A percentile compares a stretch with the other conserved stretches of the same genome.
Conservation (phyloP, 2,797 vertebrate genomes). For the Buceros bicornis region DNA sequence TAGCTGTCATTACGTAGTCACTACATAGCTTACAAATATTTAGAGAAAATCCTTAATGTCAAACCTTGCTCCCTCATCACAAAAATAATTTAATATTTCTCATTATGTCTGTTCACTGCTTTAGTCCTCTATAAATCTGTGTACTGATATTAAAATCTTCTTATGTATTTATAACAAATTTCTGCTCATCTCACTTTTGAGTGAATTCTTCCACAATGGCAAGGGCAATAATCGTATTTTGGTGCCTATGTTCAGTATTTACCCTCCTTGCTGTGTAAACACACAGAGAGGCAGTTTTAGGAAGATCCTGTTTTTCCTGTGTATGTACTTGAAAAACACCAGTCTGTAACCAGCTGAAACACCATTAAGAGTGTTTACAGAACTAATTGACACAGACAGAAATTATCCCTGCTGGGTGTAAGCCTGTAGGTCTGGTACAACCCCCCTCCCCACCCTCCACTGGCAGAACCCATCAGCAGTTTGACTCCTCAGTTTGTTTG, state of each 20-base stretch:
- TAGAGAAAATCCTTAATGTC: conserved; percentile 64
- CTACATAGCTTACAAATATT: conserved; percentile 57
- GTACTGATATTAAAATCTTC: conserved; percentile 49
- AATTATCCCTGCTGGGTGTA: not conserved
- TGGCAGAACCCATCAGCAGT: not conserved
- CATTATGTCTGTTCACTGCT: conserved; percentile 47
- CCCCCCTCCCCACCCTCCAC: rapidly evolving
- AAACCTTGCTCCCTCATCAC: conserved; percentile 27
- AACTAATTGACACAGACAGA: not conserved
- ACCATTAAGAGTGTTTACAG: not conserved
- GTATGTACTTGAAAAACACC: not conserved
- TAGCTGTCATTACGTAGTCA: conserved; percentile 45
- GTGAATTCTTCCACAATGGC: conserved; percentile 31
- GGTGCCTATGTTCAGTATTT: not conserved
- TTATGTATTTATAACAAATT: conserved; percentile 46
- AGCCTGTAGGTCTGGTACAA: not conserved
- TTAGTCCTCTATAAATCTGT: conserved; percentile 31
- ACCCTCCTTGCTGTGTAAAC: conserved; percentile 37
- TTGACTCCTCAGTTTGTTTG: not conserved
- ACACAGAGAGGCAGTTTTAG: not conserved
- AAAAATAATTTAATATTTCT: conserved; percentile 50
- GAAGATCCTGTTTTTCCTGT: conserved; percentile 9
- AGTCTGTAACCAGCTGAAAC: not conserved
- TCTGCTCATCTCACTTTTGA: conserved; percentile 50
- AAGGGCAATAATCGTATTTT: conserved; percentile 20